phyloP scores from a whole-genome alignment of 2,797 vertebrate species.

The Graptemys geographica region DNA sequence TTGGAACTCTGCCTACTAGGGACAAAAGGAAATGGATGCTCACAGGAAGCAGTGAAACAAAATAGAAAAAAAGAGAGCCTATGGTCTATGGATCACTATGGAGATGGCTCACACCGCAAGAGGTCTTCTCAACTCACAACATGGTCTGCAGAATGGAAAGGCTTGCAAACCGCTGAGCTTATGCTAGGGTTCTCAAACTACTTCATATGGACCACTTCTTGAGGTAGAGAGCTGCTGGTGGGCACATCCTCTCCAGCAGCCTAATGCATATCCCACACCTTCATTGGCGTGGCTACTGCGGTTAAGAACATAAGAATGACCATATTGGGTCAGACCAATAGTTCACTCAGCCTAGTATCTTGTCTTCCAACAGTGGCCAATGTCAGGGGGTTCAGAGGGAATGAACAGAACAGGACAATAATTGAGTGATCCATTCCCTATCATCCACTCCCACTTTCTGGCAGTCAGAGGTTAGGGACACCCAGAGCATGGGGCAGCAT shows the following conservation, averaged over 20 bases:
- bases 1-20: fast-evolving
- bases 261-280: not conserved
- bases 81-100: fast-evolving
- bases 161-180: not conserved
- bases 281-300: not conserved
- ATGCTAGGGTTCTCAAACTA: not conserved
- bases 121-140: not conserved
- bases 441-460: not conserved
- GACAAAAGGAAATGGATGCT: not conserved
- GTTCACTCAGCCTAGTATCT: not conserved
- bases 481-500: not conserved
- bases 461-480: not conserved
- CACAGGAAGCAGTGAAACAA: not conserved
- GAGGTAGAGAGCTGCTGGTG: not conserved
- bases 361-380: not conserved
- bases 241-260: not conserved
- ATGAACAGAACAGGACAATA: not conserved
- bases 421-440: not conserved
- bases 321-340: not conserved
- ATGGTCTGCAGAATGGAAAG: fast-evolving
- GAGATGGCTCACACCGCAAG: fast-evolving
- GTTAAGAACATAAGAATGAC: not conserved
- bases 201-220: not conserved
- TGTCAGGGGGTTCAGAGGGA: not conserved
- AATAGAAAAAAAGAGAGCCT: not conserved